Conservation (phyloP, 1,140 invertebrate species). For the Neuroterus valhalla region DNA sequence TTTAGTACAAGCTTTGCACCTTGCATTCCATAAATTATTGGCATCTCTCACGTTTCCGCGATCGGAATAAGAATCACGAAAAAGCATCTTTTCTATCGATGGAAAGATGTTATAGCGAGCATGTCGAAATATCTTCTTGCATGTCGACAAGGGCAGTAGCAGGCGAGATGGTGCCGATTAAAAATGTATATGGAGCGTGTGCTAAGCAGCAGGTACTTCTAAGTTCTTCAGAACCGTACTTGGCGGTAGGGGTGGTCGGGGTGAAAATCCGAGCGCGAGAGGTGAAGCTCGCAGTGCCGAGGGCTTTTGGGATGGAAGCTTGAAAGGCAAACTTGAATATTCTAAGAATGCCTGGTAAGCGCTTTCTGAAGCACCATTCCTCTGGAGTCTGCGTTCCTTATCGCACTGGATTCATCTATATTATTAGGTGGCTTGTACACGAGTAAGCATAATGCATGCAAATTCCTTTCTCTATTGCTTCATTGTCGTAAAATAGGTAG, state of each 20-base stretch:
- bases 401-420: constrained; percentile 68
- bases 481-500: background rate
- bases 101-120: background rate
- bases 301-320: constrained; percentile 25
- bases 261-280: constrained; percentile 7
- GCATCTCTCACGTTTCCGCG: constrained; percentile 16
- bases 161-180: constrained; percentile 55
- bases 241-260: constrained; percentile 41
- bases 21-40: background rate
- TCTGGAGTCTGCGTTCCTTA: constrained; percentile 65
- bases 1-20: background rate
- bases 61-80: constrained; percentile 13
- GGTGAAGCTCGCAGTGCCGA: constrained; percentile 14
- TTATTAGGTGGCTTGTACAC: constrained; percentile 63
- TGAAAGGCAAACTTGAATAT: constrained; percentile 58
- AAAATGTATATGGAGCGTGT: constrained; percentile 65
- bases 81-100: constrained; percentile 5
- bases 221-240: constrained; percentile 56
- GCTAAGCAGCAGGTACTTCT: constrained; percentile 61
- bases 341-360: constrained; percentile 66
- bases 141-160: background rate
- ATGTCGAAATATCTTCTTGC: constrained; percentile 5
- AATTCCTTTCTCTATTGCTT: constrained; percentile 46
- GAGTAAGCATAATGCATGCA: constrained; percentile 57
- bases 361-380: constrained; percentile 63